Evolutionary conservation across 2,113 vertebrate genomes (phyloP), one percentile per base, ranked within the genome.

Genomic region (Etheostoma cragini): DNA sequence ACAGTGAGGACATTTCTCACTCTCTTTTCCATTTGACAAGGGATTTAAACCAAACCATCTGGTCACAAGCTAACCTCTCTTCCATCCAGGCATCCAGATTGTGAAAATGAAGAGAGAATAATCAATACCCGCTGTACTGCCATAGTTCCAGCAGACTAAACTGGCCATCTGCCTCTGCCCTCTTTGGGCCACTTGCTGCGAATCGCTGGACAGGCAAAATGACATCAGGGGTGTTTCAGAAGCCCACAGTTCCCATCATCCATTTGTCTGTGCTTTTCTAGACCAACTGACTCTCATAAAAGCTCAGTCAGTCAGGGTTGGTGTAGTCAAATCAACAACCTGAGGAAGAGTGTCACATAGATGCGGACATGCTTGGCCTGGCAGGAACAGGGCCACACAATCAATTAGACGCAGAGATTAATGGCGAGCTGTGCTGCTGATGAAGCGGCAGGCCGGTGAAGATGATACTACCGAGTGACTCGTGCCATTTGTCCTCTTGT

Each of bases 351-450:
- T 57, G 57, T 65, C 81, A 82, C 66, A 47, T 42, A 68, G 52
- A 65, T 68, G 78, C 69, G 53, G 70, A 68, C 78, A 57, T 68
- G 42, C 76, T 47, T 66, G 62, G 30, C 46, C 42, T 45, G 12
- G 16, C 38, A 74, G 52, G 17, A 76, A 61, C 60, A 0, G 0
- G 26, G 57, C 79, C 69, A 61, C 56, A 49, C 2, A 42, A 90
- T 87, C 64, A 86, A 69, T 84, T 82, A 78, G 78, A 75, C 47
- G 50, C 52, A 26, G 74, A 71, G 87, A 88, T 84, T 78, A 74
- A 84, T 61, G 50, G 24, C 5, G 17, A 72, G 77, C 68, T n/a
- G 82, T 4, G 56, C 33, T 24, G 64, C 67, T 47, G 71, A 60
- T 57, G 24, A 72, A n/a, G 46, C 24, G 7, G 65, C 76, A 72